Evolutionary conservation across 2,888 invertebrate species (phyloP).

Genomic region (Nomada hirtipes): DNA sequence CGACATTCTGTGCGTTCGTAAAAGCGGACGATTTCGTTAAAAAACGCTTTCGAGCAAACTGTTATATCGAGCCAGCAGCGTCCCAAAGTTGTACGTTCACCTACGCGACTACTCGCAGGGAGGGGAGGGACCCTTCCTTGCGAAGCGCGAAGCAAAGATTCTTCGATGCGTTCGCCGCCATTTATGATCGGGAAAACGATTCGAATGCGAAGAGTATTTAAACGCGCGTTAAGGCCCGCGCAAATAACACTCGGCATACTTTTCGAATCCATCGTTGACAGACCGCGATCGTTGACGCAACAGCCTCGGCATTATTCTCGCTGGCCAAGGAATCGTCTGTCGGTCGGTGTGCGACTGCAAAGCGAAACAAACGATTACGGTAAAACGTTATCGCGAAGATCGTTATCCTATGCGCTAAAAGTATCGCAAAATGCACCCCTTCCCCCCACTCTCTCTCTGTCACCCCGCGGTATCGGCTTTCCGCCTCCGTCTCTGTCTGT

Average conservation of each 20-base stretch:
- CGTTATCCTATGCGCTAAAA: constrained; percentile 13
- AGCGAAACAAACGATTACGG: constrained; percentile 35
- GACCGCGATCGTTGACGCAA: neutral
- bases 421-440: constrained; percentile 6
- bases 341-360: constrained; percentile 9
- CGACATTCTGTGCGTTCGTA: neutral
- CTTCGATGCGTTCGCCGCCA: neutral
- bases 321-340: neutral
- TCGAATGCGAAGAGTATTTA: constrained; percentile 12
- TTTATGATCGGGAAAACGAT: neutral
- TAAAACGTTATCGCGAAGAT: constrained; percentile 30
- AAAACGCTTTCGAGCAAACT: neutral
- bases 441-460: neutral
- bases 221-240: constrained; percentile 11
- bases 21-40: neutral
- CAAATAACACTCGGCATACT: constrained; percentile 1
- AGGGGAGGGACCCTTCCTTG: too few relatives aligned
- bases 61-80: neutral
- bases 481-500: neutral
- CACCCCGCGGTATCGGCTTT: neutral
- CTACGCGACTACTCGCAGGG: neutral
- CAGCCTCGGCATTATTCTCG: neutral
- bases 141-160: neutral
- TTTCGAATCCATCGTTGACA: neutral
- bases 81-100: neutral